Percentiles rank a stretch among this genome's conserved stretches.
Conservation (phyloP, 2,888 invertebrate genomes). For the Microdon myrmicae region DNA sequence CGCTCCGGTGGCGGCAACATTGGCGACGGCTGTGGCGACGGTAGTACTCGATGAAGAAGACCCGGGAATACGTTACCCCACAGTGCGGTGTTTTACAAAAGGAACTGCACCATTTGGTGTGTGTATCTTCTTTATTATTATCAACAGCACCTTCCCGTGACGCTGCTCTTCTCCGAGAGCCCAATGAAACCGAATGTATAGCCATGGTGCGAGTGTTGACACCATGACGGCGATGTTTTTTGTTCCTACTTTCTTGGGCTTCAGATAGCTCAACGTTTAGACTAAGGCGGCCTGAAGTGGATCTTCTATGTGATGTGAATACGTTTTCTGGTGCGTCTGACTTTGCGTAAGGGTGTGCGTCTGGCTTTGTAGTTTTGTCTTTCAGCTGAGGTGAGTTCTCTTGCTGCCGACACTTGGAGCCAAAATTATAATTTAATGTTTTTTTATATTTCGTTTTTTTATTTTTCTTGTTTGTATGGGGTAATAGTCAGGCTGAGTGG, state of each 20-base stretch:
- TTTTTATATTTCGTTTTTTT: neutral
- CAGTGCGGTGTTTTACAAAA: slow-evolving; percentile 39
- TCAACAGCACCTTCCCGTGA: slow-evolving; percentile 28
- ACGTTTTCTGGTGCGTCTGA: slow-evolving; percentile 4
- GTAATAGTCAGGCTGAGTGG: no score
- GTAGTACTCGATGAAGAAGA: slow-evolving; percentile 13
- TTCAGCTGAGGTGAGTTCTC: slow-evolving; percentile 10
- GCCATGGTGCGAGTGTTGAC: slow-evolving; percentile 28
- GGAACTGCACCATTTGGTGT: slow-evolving; percentile 34
- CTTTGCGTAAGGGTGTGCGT: slow-evolving; percentile 1
- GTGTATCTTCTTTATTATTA: slow-evolving; percentile 29
- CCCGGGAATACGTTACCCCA: slow-evolving; percentile 24
- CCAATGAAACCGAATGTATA: neutral
- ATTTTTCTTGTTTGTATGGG: neutral
- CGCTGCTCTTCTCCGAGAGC: slow-evolving; percentile 7
- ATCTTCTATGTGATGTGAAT: slow-evolving; percentile 28
- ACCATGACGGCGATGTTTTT: slow-evolving; percentile 26
- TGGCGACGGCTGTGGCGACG: neutral
- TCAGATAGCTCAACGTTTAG: slow-evolving; percentile 17
- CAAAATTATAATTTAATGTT: no score
- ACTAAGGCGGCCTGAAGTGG: slow-evolving; percentile 25
- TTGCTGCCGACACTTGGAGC: slow-evolving; percentile 22
- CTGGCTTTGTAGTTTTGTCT: neutral
- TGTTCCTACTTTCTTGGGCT: neutral
- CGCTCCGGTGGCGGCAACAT: slow-evolving; percentile 3